phyloP scores from a whole-genome alignment of 2,797 vertebrate genomes.

The Echeneis naucrates region DNA sequence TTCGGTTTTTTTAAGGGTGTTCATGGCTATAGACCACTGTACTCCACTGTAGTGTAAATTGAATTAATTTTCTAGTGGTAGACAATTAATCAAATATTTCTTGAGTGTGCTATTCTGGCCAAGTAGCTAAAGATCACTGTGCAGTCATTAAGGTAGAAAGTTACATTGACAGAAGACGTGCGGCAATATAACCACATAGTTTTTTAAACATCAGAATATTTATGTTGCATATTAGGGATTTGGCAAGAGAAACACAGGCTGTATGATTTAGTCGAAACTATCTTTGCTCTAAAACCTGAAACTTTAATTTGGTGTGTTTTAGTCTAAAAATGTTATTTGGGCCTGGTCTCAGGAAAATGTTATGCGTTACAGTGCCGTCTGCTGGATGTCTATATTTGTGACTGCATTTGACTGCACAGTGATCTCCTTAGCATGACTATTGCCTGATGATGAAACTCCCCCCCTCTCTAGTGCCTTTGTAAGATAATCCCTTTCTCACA shows the following conservation, averaged over 20 bases:
- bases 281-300: not conserved
- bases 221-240: not conserved
- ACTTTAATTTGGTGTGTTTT: not conserved
- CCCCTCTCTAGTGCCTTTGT: conserved; percentile 29
- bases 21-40: not conserved
- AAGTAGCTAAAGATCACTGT: not conserved
- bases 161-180: not conserved
- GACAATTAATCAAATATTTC: not conserved
- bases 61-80: not conserved
- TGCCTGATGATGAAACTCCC: conserved; percentile 42
- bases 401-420: not conserved
- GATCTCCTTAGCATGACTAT: conserved; percentile 31
- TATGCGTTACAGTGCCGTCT: conserved; percentile 50
- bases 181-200: not conserved
- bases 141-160: not conserved
- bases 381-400: conserved; percentile 39
- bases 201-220: not conserved
- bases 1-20: too few species aligned
- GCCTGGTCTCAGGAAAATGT: not conserved
- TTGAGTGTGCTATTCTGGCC: not conserved
- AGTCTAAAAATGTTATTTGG: not conserved
- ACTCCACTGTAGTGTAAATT: not conserved
- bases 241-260: not conserved
- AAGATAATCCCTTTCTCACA: conserved; percentile 48
- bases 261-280: not conserved